phyloP scores from a whole-genome alignment of 2,113 vertebrate species.

The Trogon surrucura region DNA sequence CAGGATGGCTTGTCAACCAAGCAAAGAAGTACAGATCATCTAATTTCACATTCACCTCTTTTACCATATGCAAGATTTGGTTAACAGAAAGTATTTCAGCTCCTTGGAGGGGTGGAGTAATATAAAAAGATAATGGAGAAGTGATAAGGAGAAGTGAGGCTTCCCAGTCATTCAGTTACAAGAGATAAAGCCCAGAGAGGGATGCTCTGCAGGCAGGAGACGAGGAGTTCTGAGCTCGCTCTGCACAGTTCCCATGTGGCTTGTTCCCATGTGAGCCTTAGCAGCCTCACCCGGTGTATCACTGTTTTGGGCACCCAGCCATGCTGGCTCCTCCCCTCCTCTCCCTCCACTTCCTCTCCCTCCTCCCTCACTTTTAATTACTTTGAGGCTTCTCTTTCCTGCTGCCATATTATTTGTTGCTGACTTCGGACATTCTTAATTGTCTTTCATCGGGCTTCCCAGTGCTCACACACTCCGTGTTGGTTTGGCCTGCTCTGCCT shows the following conservation, averaged over 20 bases:
- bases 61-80: not conserved
- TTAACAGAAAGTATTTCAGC: not conserved
- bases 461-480: not conserved
- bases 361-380: not conserved
- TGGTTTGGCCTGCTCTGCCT: conserved; percentile 51
- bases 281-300: not conserved
- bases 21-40: not conserved
- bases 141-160: not conserved
- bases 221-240: not conserved
- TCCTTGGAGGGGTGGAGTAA: not conserved
- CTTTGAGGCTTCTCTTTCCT: conserved; percentile 20
- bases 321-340: conserved; percentile 2
- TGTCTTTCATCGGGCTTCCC: conserved; percentile 16
- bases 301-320: not conserved
- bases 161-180: not conserved
- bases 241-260: not conserved
- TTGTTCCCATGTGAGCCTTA: not conserved
- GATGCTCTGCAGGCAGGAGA: not conserved
- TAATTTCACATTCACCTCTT: not conserved
- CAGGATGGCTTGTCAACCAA: not conserved
- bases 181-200: not conserved
- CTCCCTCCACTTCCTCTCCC: not conserved
- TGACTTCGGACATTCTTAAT: conserved; percentile 56
- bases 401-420: conserved; percentile 45
- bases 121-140: not conserved